These are phyloP conservation scores for Hippoglossus hippoglossus DNA, from an alignment of 2,797 vertebrate genomes.

Conservation along the genomic window DNA sequence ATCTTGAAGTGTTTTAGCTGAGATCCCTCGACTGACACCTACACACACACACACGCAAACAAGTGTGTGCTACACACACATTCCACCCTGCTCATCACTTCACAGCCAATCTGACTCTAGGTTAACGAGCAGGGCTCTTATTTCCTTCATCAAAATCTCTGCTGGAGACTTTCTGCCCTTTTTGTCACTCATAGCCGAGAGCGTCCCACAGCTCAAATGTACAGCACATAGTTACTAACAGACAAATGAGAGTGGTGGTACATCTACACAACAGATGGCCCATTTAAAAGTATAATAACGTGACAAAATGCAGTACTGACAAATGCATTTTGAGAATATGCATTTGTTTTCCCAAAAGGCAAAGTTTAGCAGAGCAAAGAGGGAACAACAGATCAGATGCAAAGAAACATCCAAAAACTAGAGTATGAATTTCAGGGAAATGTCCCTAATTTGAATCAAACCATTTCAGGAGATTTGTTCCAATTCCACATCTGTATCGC, in stretches of 20 bases:
- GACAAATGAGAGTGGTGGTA: neutral
- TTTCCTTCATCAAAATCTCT: slow-evolving; percentile 68
- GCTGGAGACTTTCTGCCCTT: slow-evolving; percentile 13
- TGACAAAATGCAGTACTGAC: neutral
- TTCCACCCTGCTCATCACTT: slow-evolving; percentile 74
- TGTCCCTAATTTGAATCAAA: slow-evolving; percentile 33
- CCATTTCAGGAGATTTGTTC: slow-evolving; percentile 38
- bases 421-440: slow-evolving; percentile 14
- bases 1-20: slow-evolving; percentile 88
- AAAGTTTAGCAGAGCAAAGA: neutral
- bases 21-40: slow-evolving; percentile 70
- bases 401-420: slow-evolving; percentile 13
- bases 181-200: neutral
- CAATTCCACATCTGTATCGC: slow-evolving; percentile 41
- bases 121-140: slow-evolving; percentile 69
- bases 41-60: slow-evolving; percentile 49
- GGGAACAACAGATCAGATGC: slow-evolving; percentile 23
- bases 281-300: neutral
- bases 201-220: slow-evolving; percentile 9
- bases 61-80: slow-evolving; percentile 49
- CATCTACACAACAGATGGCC: neutral
- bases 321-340: neutral
- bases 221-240: neutral
- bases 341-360: neutral
- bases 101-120: slow-evolving; percentile 73